Evolutionary conservation across 1,140 invertebrate genomes (phyloP), one percentile per base, ranked within the genome.

Genomic region (Chymomyza costata): DNA sequence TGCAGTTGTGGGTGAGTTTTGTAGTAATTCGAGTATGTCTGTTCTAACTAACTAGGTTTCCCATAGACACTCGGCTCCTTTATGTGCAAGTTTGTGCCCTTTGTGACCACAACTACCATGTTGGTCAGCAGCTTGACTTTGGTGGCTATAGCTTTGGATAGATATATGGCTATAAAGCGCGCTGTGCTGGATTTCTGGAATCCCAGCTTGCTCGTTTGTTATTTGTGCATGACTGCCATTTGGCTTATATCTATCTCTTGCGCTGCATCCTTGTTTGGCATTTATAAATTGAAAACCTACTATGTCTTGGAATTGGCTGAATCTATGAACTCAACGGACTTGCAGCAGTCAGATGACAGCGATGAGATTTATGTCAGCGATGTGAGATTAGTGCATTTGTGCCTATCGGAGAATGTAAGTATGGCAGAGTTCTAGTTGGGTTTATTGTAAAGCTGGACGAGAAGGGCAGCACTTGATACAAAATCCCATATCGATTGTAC

Each of bases 131-230:
- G 88, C 2, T 56, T 88, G 3, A 86, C 87, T 6, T 70, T 90
- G n/a, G 85, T 88, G 15, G 85, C 84, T 15, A 87, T 90, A 14
- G 88, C 89, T 1, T 38, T 89, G 21, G 88, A 90, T 64, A 82
- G 88, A 21, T 89, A 88, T 30, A 61, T 84, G 68, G 87, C 84
- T 17, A 81, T 88, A 0, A 82, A 86, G 17, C 60, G 86, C 14
- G 73, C 82, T 1, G 65, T 84, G 6, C 62, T 66, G 34, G 83
- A 78, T 8, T 61, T 66, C 28, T 88, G 87, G 87, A 84, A 87
- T 54, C 87, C 87, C 0, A 65, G 59, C 31, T 48, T 38, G 11
- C 65, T 44, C 21, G 51, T 65, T 17, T 68, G 80, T 30, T 64
- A 69, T 30, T 8, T 86, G 7, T 19, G 65, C 28, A 70, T 86